Conservation (phyloP, 2,797 vertebrate species). For the Lepus townsendii region DNA sequence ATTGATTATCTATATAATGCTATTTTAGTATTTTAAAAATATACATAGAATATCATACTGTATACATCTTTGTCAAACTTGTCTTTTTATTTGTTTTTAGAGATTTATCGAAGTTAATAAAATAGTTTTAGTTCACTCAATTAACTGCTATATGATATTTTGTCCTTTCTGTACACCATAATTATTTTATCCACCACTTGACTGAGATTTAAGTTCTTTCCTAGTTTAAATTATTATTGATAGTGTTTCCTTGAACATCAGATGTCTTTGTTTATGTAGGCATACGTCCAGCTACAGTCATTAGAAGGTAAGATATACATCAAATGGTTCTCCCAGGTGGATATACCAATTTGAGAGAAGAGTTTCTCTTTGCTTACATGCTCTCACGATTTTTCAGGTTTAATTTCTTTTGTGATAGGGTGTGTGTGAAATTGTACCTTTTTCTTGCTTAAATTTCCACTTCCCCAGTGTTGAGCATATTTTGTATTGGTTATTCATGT, state of each 20-base stretch:
- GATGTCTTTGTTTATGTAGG: conserved; percentile 14
- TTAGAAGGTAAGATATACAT: background rate
- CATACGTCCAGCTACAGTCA: background rate
- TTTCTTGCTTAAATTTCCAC: too few species aligned
- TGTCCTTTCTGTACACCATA: background rate
- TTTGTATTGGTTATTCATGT: background rate
- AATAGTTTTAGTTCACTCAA: background rate
- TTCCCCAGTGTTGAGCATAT: too few species aligned
- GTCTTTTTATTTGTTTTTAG: conserved; percentile 41
- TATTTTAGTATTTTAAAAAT: conserved; percentile 12
- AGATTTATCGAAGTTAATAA: conserved; percentile 50
- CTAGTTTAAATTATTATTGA: background rate
- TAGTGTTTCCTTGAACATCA: conserved; percentile 7
- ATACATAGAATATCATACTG: background rate
- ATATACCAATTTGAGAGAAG: background rate
- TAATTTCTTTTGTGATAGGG: too few species aligned
- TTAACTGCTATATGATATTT: conserved; percentile 28
- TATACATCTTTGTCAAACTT: conserved; percentile 31
- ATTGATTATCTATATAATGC: background rate
- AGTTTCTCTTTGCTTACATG: background rate
- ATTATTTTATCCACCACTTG: background rate
- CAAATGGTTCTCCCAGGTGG: background rate
- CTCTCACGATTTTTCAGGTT: too few species aligned
- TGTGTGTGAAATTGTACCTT: too few species aligned
- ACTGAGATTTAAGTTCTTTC: conserved; percentile 15